Evolutionary conservation across 1,140 invertebrate genomes (phyloP).

Genomic region (Drosophila murphyi): DNA sequence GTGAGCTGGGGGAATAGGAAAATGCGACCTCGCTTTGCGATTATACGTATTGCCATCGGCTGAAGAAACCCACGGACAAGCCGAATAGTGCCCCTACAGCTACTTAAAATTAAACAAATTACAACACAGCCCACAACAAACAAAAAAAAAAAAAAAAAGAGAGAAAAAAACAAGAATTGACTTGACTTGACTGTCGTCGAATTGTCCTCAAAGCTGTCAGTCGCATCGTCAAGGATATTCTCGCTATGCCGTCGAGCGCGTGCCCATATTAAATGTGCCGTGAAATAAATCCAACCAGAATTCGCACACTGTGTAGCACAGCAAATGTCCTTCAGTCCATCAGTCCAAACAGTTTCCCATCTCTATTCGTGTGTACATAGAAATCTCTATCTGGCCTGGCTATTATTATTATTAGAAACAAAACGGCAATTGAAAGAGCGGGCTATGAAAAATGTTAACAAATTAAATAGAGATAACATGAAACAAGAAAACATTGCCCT

Average conservation of each 20-base stretch:
- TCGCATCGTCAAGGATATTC: slow-evolving; percentile 51
- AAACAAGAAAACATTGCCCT: not conserved
- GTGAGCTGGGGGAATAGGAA: slow-evolving; percentile 55
- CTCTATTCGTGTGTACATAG: not conserved
- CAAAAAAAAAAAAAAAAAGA: not conserved
- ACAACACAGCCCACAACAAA: slow-evolving; percentile 40
- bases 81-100: slow-evolving; percentile 54
- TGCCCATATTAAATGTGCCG: slow-evolving; percentile 78
- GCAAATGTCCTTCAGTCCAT: not conserved
- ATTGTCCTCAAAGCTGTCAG: slow-evolving; percentile 59
- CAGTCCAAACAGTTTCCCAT: not conserved
- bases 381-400: slow-evolving; percentile 2
- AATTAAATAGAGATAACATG: not conserved
- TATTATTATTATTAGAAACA: slow-evolving; percentile 25
- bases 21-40: slow-evolving; percentile 29
- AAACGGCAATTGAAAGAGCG: slow-evolving; percentile 17
- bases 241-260: slow-evolving; percentile 55
- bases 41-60: slow-evolving; percentile 40
- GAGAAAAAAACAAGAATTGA: not conserved
- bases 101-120: slow-evolving; percentile 83
- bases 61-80: slow-evolving; percentile 35
- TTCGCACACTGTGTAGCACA: slow-evolving; percentile 35
- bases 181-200: slow-evolving; percentile 56
- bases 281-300: slow-evolving; percentile 73
- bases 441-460: not conserved